Evolutionary conservation across 1,140 invertebrate species (phyloP), one percentile per base, ranked within the genome.

Genomic region (Heliconius himera): DNA sequence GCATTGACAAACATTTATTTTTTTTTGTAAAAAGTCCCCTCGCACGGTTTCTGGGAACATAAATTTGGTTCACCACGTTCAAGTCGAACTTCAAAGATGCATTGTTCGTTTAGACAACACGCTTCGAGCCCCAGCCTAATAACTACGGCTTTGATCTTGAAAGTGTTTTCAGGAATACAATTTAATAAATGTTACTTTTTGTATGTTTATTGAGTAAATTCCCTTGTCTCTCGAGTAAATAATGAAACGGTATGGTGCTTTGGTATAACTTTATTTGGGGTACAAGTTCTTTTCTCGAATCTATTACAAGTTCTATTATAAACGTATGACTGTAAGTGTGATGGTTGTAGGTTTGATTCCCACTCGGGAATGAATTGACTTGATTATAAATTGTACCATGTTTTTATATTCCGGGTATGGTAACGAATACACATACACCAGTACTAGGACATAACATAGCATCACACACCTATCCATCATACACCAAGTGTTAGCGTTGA

Each of bases 31-130:
- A 82, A 89, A 85, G 84, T 77, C 79, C 84, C 85, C 88, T 70
- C 88, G 78, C 90, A 84, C 90, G 87, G 89, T 90, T 90, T 89
- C 82, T 86, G 78, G 81, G 89, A 92, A 90, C 84, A 84, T 88
- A 88, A 90, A 90, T 89, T 88, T 77, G 80, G 82, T 85, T 84
- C 84, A 83, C 84, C 85, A 84, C 82, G 78, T 75, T 56, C 60
- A 0, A 66, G 60, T 66, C 60, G 26, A 73, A 77, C 81, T 76
- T 82, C 81, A 82, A 82, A 82, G 70, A 72, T 77, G 78, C 86
- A 86, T 86, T 85, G 79, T 86, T 85, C 83, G 81, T 84, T 84
- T 84, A 56, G 76, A 70, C 72, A 74, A 77, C 81, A 88, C 78
- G 81, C 81, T 70, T 71, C 73, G 56, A 73, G 60, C 60, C 79